These are phyloP conservation scores for Agonopterix heracliana DNA, from an alignment of 2,888 invertebrate genomes.

Conservation along the genomic window DNA sequence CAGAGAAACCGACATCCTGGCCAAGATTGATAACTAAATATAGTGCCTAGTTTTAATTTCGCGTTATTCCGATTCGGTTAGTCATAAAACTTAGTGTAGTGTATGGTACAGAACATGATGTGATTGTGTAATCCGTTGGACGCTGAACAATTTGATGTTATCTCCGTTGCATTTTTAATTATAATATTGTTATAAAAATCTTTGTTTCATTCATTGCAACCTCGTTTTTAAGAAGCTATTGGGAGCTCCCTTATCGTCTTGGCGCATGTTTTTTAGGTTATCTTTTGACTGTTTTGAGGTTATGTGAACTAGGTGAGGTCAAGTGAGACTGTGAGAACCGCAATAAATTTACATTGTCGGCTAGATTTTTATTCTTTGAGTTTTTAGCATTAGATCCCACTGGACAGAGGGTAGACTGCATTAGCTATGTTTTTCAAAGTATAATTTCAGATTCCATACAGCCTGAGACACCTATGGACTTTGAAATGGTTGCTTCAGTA, in stretches of 20 bases:
- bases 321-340: not conserved
- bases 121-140: constrained; percentile 70
- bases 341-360: not conserved
- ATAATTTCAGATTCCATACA: no score
- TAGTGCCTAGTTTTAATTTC: constrained; percentile 47
- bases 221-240: not conserved
- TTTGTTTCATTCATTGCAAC: constrained; percentile 27
- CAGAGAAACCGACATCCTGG: constrained; percentile 96
- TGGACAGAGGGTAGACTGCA: no score
- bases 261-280: constrained; percentile 1
- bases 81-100: constrained; percentile 44
- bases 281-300: not conserved
- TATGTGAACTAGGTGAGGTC: not conserved
- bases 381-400: no score
- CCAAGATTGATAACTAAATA: constrained; percentile 84
- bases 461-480: no score
- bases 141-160: constrained; percentile 49
- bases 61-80: constrained; percentile 56
- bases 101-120: constrained; percentile 46
- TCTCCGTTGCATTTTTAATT: constrained; percentile 69
- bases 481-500: no score
- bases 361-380: no score
- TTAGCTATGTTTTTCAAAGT: no score
- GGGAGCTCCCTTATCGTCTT: not conserved
- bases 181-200: constrained; percentile 64